A percentile compares a stretch with the other conserved stretches of the same genome.
phyloP scores from a whole-genome alignment of 2,113 vertebrate genomes.

The Microtus richardsoni region DNA sequence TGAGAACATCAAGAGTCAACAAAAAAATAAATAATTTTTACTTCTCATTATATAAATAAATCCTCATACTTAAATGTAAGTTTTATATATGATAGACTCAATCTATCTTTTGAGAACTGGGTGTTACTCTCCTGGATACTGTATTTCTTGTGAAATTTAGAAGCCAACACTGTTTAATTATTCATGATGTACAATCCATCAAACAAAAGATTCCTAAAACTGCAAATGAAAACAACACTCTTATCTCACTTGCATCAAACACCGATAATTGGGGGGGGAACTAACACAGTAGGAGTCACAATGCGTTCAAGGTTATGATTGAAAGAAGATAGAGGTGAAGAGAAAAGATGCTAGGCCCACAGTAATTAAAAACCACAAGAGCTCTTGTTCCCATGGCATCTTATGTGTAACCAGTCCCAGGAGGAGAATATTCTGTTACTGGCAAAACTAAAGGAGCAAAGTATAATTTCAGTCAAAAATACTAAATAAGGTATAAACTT shows the following conservation, averaged over 20 bases:
- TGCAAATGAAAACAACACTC: slow-evolving; percentile 55
- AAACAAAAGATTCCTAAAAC: slow-evolving; percentile 71
- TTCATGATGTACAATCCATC: slow-evolving; percentile 75
- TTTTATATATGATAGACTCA: slow-evolving; percentile 79
- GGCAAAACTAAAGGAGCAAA: slow-evolving; percentile 48
- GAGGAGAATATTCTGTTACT: slow-evolving; percentile 31
- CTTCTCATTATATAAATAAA: slow-evolving; percentile 79
- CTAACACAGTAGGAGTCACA: neutral
- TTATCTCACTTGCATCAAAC: slow-evolving; percentile 52
- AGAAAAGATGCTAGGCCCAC: neutral
- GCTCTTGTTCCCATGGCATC: neutral
- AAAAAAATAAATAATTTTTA: slow-evolving; percentile 54
- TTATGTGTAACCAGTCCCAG: neutral
- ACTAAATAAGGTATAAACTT: slow-evolving; percentile 37
- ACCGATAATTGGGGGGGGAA: slow-evolving; percentile 25
- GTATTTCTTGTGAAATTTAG: slow-evolving; percentile 78
- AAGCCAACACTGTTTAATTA: slow-evolving; percentile 81
- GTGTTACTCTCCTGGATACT: slow-evolving; percentile 72
- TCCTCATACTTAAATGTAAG: slow-evolving; percentile 71
- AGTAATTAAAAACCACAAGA: slow-evolving; percentile 53
- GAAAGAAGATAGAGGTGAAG: slow-evolving; percentile 41
- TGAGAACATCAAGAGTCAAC: neutral
- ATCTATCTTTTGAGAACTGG: slow-evolving; percentile 78
- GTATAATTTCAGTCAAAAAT: slow-evolving; percentile 48
- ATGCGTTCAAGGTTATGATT: neutral